Percentiles rank a stretch among this genome's conserved stretches.
phyloP scores from a whole-genome alignment of 2,113 vertebrate genomes.

The Amazona guildingii region DNA sequence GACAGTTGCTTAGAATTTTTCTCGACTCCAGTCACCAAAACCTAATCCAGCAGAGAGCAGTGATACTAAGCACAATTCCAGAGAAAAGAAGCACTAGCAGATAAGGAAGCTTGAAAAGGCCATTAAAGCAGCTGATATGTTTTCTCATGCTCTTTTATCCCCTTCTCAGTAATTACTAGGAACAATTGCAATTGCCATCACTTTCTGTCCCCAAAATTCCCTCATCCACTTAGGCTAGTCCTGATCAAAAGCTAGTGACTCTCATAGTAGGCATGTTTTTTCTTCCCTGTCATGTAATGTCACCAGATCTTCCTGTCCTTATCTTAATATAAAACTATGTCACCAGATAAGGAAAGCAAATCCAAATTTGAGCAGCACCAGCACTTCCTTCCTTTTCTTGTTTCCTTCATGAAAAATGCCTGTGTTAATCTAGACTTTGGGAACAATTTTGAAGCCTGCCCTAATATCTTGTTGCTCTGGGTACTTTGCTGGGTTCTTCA shows the following conservation, averaged over 20 bases:
- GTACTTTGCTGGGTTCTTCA: not conserved
- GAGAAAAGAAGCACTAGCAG: not conserved
- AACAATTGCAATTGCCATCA: not conserved
- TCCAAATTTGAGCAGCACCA: not conserved
- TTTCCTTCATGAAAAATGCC: not conserved
- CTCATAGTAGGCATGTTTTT: not conserved
- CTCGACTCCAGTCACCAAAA: not conserved
- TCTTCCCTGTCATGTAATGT: too few species aligned
- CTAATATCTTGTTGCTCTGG: not conserved
- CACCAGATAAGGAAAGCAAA: not conserved
- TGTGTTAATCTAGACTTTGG: not conserved
- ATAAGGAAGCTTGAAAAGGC: not conserved
- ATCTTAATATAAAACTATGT: not conserved
- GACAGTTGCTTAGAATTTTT: not conserved
- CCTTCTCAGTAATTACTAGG: not conserved
- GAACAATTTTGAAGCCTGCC: not conserved
- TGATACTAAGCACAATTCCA: fast-evolving
- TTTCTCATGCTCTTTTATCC: not conserved
- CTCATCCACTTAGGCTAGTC: not conserved
- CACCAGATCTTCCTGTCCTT: not conserved
- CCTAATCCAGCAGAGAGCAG: not conserved
- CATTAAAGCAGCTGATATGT: not conserved
- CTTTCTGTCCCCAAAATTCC: not conserved
- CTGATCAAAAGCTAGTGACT: not conserved
- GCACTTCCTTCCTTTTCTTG: not conserved